phyloP scores from a whole-genome alignment of 2,113 vertebrate species.

The Ramphastos sulfuratus region DNA sequence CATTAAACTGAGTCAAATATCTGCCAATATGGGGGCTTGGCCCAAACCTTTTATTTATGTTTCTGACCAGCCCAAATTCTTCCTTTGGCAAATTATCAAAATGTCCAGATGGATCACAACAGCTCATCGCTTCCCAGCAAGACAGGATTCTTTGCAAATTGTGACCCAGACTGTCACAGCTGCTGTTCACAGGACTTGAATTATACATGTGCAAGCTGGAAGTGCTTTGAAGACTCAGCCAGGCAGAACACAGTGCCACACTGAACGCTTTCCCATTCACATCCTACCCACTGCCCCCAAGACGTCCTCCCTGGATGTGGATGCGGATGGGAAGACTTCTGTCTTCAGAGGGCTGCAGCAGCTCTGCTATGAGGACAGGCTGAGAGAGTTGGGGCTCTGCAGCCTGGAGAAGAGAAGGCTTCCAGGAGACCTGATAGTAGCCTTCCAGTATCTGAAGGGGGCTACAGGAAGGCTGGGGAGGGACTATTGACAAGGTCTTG shows the following conservation, averaged over 20 bases:
- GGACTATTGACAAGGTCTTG: no score
- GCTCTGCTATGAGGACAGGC: no score
- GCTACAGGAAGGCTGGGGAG: no score
- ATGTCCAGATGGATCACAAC: constrained; percentile 22
- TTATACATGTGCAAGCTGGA: constrained; percentile 35
- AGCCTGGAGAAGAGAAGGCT: no score
- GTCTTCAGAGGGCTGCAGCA: no score
- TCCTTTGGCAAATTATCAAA: background rate
- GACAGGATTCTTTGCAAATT: constrained; percentile 25
- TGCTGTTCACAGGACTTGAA: constrained; percentile 19
- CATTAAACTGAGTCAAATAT: background rate
- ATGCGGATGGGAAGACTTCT: background rate
- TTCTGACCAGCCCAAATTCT: background rate
- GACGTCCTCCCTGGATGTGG: background rate
- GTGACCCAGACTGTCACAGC: constrained; percentile 18
- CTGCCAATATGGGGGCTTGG: background rate
- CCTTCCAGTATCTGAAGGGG: no score
- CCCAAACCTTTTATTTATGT: background rate
- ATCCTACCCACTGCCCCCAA: background rate
- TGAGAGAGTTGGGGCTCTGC: no score
- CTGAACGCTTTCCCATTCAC: background rate
- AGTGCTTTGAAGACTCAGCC: background rate
- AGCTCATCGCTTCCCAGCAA: constrained; percentile 3
- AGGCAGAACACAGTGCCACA: background rate
- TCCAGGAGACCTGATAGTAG: no score